Percentiles rank a stretch among this genome's conserved stretches.
These are phyloP conservation scores for Hydra vulgaris DNA, from an alignment of 30 jellyfish, hydroid and myxozoan species.

Conservation along the genomic window DNA sequence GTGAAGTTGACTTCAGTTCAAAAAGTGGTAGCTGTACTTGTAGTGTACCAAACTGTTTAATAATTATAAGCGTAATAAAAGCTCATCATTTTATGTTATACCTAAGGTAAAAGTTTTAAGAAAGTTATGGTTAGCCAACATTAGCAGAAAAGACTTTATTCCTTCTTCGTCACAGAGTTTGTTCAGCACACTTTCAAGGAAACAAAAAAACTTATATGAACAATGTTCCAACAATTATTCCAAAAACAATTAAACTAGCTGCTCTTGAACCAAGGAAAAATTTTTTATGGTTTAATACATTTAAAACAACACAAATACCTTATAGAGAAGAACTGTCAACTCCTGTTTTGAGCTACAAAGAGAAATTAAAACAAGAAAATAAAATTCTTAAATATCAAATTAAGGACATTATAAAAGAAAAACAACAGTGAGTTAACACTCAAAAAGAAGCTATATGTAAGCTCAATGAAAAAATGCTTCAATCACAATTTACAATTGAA, in stretches of 20 bases:
- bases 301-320: background rate
- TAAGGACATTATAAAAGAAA: background rate
- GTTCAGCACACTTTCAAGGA: slow-evolving; percentile 17
- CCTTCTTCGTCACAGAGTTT: slow-evolving; percentile 13
- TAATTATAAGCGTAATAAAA: too few relatives aligned
- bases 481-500: slow-evolving; percentile 3
- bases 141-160: slow-evolving; percentile 23
- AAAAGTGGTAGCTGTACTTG: too few relatives aligned
- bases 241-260: slow-evolving; percentile 11
- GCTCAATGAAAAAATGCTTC: background rate
- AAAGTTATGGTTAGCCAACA: slow-evolving; percentile 10
- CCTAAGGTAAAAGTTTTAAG: slow-evolving; percentile 8
- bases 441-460: background rate
- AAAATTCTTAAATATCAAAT: background rate
- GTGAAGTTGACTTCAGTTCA: too few relatives aligned
- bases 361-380: background rate
- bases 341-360: background rate
- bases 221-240: slow-evolving; percentile 24
- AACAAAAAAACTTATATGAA: slow-evolving; percentile 3
- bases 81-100: slow-evolving; percentile 3
- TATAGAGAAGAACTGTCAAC: background rate
- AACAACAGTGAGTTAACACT: background rate
- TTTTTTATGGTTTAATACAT: background rate
- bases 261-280: background rate
- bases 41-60: too few relatives aligned